Evolutionary conservation across 2,888 invertebrate species (phyloP).

Genomic region (Luperina testacea): DNA sequence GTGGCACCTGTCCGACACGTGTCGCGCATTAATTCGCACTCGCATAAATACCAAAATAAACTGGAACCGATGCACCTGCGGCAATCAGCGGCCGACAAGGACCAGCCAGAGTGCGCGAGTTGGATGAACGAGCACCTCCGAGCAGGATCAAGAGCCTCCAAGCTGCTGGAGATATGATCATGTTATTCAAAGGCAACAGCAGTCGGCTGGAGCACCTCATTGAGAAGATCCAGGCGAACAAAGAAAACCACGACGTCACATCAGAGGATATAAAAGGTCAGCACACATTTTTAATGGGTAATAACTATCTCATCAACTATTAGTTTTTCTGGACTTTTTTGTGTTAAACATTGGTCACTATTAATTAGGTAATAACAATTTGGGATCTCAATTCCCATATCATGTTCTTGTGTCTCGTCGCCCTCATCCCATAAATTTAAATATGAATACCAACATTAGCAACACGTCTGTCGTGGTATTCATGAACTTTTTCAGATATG

Average conservation of each 20-base stretch:
- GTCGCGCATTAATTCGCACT: slow-evolving; percentile 86
- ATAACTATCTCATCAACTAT: neutral
- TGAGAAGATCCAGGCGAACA: slow-evolving; percentile 96
- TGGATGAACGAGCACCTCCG: slow-evolving; percentile 57
- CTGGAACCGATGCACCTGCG: slow-evolving; percentile 88
- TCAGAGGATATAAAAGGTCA: slow-evolving; percentile 89
- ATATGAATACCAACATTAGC: neutral
- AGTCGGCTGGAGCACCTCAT: slow-evolving; percentile 95
- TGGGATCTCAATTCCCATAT: neutral
- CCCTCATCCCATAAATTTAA: neutral
- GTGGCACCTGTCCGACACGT: slow-evolving; percentile 87
- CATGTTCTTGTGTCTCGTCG: neutral
- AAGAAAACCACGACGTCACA: slow-evolving; percentile 92
- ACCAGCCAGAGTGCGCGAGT: slow-evolving; percentile 65
- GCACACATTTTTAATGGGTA: slow-evolving; percentile 44
- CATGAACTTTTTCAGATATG: neutral
- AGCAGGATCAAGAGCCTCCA: slow-evolving; percentile 48
- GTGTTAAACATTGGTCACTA: neutral
- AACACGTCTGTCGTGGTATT: neutral
- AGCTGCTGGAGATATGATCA: slow-evolving; percentile 87
- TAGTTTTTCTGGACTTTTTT: neutral
- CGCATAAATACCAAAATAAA: slow-evolving; percentile 86
- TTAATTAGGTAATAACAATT: neutral
- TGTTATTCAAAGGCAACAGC: slow-evolving; percentile 97
- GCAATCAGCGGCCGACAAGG: slow-evolving; percentile 71